Percentiles rank a stretch among this genome's conserved stretches.
These are phyloP conservation scores for Hirundichthys speculiger DNA, from an alignment of 2,113 vertebrate genomes.

Conservation along the genomic window DNA sequence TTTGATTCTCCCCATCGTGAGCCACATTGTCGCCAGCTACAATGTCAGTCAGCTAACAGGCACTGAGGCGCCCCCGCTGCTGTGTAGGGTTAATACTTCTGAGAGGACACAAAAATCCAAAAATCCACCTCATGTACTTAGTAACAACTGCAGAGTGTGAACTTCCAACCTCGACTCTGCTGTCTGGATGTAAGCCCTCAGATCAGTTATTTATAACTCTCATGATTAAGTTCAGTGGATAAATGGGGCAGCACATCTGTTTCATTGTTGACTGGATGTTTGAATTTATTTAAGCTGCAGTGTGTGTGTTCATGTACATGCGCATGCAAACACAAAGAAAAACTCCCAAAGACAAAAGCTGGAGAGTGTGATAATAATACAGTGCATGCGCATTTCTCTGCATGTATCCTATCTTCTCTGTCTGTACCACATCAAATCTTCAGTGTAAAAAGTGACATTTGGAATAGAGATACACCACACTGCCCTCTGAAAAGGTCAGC, in stretches of 20 bases:
- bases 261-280: conserved; percentile 36
- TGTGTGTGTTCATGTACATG: conserved; percentile 4
- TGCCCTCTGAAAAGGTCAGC: conserved; percentile 72
- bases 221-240: conserved; percentile 63
- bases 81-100: conserved; percentile 44
- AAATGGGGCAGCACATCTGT: conserved; percentile 58
- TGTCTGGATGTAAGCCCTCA: conserved; percentile 57
- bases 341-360: background rate
- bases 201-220: conserved; percentile 64
- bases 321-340: background rate
- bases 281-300: conserved; percentile 17
- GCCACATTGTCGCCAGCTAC: conserved; percentile 11
- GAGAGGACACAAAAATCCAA: conserved; percentile 37
- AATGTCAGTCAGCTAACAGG: conserved; percentile 33
- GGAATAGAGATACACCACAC: conserved; percentile 61
- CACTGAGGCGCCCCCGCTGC: conserved; percentile 22
- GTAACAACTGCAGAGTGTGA: conserved; percentile 50
- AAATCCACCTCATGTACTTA: conserved; percentile 58
- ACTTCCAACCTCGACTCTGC: conserved; percentile 51
- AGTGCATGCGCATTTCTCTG: conserved; percentile 11
- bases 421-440: conserved; percentile 54
- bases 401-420: conserved; percentile 17
- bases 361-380: background rate
- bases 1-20: conserved; percentile 11
- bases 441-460: conserved; percentile 70